Evolutionary conservation across 2,113 vertebrate species (phyloP), one percentile per base, ranked within the genome.

Genomic region (Pelobates fuscus): DNA sequence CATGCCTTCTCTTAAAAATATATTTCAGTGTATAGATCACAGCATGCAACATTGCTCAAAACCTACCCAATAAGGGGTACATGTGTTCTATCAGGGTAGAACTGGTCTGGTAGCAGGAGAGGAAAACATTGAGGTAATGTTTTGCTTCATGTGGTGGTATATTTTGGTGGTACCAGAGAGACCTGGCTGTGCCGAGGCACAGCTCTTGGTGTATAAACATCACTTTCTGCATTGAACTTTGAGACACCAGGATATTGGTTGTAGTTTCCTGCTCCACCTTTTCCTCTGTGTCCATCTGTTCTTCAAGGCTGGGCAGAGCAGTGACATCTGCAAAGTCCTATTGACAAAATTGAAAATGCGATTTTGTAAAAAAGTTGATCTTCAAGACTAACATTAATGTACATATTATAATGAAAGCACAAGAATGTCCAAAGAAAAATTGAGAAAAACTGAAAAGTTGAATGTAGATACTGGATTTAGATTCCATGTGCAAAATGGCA

Each of bases 271-370:
- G 76, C 0, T 89, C 86, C 26, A 90, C 86, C 0, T 29, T 70
- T 26, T 78, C 84, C 0, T 83, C 81, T 46, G 80, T 78, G 79
- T 87, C 87, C 74, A 87, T 88, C 25, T 91, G 87, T 79, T 87
- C 90, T 78, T 98, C 97, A 54, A 98, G 82, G 55, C 82, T 94
- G 17, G 91, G 85, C 78, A 94, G 81, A 30, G 88, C 66, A 43
- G 86, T 81, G 71, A 98, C 91, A 86, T 99, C 97, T 78, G 89
- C 92, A 77, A 99, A 99, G 83, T 99, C 97, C 97, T 99, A 67
- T 8, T 81, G 73, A 49, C 59, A 1, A 75, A 1, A 62, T 20
- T 78, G 70, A 2, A n/a, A 2, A 10, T 20, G 5, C 21, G 8
- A 52, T 15, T 52, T 5, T 41, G 2, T 1, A 12, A 41, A 7